Evolutionary conservation across 2,797 vertebrate genomes (phyloP).

Genomic region (Telmatherina bonti): DNA sequence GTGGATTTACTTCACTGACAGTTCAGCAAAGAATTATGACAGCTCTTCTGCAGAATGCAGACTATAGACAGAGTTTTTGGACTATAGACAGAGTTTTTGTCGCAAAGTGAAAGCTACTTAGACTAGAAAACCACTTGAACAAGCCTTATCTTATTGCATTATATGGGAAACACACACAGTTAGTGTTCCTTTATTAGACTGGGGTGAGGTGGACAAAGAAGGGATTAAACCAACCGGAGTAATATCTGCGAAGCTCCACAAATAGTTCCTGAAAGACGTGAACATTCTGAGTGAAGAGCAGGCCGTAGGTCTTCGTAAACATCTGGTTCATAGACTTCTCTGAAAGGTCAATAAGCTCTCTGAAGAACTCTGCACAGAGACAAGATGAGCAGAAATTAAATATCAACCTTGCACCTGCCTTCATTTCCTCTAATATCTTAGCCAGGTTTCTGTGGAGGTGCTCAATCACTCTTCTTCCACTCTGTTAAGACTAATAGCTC

Average conservation of each 20-base stretch:
- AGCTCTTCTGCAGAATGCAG: neutral
- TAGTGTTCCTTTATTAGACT: neutral
- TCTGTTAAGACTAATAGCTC: slow-evolving; percentile 48
- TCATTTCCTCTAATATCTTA: slow-evolving; percentile 28
- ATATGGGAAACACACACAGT: neutral
- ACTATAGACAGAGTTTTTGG: slow-evolving; percentile 6
- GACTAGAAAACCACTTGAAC: neutral
- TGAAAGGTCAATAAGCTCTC: slow-evolving; percentile 87
- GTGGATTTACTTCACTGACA: slow-evolving; percentile 34
- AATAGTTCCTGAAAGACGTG: slow-evolving; percentile 90
- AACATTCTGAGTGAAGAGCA: slow-evolving; percentile 88
- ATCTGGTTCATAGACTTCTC: slow-evolving; percentile 91
- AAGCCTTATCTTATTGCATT: slow-evolving; percentile 1
- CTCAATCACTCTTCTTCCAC: slow-evolving; percentile 17
- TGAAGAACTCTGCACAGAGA: slow-evolving; percentile 86
- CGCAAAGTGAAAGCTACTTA: neutral
- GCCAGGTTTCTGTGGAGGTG: slow-evolving; percentile 46
- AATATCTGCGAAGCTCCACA: slow-evolving; percentile 88
- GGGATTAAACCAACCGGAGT: slow-evolving; percentile 76
- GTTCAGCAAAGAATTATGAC: slow-evolving; percentile 16
- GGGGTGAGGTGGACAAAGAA: neutral
- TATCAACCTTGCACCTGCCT: slow-evolving; percentile 37
- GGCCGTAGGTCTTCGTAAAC: slow-evolving; percentile 91
- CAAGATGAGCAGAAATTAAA: slow-evolving; percentile 34
- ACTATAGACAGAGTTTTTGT: slow-evolving; percentile 8